Percentiles rank a stretch among this genome's conserved stretches.
Conservation (phyloP, 2,113 vertebrate genomes). For the Australoheros scitulus region DNA sequence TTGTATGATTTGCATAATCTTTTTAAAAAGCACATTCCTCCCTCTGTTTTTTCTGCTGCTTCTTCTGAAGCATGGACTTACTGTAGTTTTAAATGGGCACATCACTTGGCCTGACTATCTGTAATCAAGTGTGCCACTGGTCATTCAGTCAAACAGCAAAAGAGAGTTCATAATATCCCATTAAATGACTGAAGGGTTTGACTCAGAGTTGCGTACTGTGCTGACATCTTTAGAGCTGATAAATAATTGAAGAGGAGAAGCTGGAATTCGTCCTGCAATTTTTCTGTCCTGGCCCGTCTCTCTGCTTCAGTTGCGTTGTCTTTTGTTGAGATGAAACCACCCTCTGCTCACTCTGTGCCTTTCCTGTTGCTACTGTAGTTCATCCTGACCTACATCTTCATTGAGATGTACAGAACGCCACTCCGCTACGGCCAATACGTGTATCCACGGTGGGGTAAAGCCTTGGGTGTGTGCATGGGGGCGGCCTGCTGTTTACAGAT, state of each 20-base stretch:
- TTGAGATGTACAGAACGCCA: constrained; percentile 81
- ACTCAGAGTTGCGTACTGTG: background rate
- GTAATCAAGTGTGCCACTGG: background rate
- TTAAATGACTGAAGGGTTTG: constrained; percentile 3
- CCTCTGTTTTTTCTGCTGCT: background rate
- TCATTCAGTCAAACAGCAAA: accelerated
- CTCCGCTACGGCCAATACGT: constrained; percentile 80
- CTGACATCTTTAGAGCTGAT: constrained; percentile 8
- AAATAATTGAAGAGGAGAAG: constrained; percentile 48
- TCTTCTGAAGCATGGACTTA: background rate
- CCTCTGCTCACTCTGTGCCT: constrained; percentile 4
- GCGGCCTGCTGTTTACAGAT: constrained; percentile 83
- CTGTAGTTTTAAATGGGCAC: background rate
- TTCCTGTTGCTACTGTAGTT: constrained; percentile 71
- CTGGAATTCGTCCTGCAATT: constrained; percentile 42
- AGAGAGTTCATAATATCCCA: background rate
- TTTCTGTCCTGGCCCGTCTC: background rate
- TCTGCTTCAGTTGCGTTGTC: background rate
- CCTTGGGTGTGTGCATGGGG: constrained; percentile 82
- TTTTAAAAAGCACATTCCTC: background rate
- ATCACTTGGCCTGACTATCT: background rate
- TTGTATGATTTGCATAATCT: background rate
- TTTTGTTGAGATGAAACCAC: background rate
- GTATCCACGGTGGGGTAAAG: constrained; percentile 82
- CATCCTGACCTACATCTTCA: constrained; percentile 84